These are phyloP conservation scores for Lepidurus packardi DNA, from an alignment of 1,140 invertebrate genomes.

Conservation along the genomic window DNA sequence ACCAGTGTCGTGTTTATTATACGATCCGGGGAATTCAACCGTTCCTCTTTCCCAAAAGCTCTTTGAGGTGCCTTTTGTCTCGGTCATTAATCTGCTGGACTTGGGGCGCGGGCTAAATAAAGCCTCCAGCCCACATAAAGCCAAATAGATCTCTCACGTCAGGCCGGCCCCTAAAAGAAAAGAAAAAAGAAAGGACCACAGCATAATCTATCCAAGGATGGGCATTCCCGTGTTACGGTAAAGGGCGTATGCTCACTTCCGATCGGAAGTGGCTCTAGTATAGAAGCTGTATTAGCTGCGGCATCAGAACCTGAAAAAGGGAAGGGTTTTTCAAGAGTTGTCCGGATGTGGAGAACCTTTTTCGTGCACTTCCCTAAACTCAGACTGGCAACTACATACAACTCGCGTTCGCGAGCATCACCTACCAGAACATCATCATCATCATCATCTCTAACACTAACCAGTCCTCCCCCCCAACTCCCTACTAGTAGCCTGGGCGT, in stretches of 20 bases:
- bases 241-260: slow-evolving; percentile 20
- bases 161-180: neutral
- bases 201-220: slow-evolving; percentile 18
- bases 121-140: neutral
- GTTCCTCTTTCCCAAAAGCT: neutral
- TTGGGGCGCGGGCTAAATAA: slow-evolving; percentile 11
- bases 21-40: neutral
- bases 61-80: neutral
- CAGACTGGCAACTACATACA: neutral
- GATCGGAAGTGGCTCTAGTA: slow-evolving; percentile 9
- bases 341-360: slow-evolving; percentile 11
- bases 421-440: neutral
- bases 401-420: neutral
- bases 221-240: slow-evolving; percentile 18
- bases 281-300: slow-evolving; percentile 16
- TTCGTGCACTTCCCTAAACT: neutral
- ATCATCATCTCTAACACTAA: too few relatives aligned
- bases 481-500: too few relatives aligned
- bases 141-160: neutral
- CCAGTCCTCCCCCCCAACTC: too few relatives aligned
- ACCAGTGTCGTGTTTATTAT: neutral
- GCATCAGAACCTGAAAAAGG: neutral
- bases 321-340: neutral
- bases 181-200: neutral
- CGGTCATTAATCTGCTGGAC: slow-evolving; percentile 14